Evolutionary conservation across 2,113 vertebrate species (phyloP), one percentile per base, ranked within the genome.

Genomic region (Aldabrachelys gigantea): DNA sequence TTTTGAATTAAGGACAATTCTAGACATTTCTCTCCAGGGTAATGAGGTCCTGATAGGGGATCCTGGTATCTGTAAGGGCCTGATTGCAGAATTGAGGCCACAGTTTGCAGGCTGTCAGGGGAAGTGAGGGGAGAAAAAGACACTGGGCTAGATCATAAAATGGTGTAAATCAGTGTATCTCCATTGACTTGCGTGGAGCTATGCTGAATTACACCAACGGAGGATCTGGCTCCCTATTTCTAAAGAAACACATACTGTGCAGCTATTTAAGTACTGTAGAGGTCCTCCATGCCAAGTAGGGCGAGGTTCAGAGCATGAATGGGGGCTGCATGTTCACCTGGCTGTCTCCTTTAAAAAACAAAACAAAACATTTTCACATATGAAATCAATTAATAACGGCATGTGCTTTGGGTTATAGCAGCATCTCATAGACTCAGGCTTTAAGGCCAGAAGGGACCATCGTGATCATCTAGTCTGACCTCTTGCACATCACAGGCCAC

Each of bases 271-370:
- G 49, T 47, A 94, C 96, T 91, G 84, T 94, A 89, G 94, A 95
- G 89, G n/a, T 92, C 95, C 90, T 97, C 96, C 96, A 95, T 96
- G 96, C 95, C 91, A 88, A 92, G 16, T 85, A 95, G 93, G 72
- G 87, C 94, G 90, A 8, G 47, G 62, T 49, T 96, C 94, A 89
- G 94, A 96, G 49, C 87, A 84, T 49, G 49, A 49, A 49, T 11
- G 11, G 49, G 94, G 78, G 56, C 56, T 94, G 8, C 49, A 49
- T n/a, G 13, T 82, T 95, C 80, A 89, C 90, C 85, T 97, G 84
- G 62, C 91, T 95, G 80, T 49, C 80, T 57, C 24, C 10, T 57
- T 27, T 57, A 6, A 10, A 12, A 12, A 49, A 49, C 25, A 44
- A 47, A 47, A 8, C 8, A 8, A 8, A 47, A 57, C 56, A 57